A percentile compares a stretch with the other conserved stretches of the same genome.
Conservation (phyloP, 2,797 vertebrate genomes). For the Pseudochromis fuscus region DNA sequence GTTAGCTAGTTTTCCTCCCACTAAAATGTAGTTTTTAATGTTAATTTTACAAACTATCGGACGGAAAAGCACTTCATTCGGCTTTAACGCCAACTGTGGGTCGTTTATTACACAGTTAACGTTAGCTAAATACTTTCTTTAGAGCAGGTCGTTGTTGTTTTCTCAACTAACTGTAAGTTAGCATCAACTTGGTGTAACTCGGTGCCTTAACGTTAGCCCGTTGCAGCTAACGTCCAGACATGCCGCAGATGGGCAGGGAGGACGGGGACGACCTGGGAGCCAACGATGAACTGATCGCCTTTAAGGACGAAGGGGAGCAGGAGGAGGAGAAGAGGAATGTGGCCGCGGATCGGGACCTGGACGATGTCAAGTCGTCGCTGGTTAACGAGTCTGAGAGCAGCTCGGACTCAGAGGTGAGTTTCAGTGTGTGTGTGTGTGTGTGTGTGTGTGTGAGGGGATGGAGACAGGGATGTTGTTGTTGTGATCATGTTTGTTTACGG, state of each 20-base stretch:
- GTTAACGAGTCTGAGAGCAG: conserved; percentile 94
- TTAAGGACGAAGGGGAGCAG: conserved; percentile 93
- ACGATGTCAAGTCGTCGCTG: conserved; percentile 93
- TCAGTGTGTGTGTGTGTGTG: not conserved
- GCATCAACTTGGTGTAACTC: conserved; percentile 22
- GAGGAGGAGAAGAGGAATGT: conserved; percentile 92
- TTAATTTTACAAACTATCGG: not conserved
- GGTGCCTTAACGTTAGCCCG: no score
- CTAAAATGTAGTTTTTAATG: not conserved
- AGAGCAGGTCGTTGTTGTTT: not conserved
- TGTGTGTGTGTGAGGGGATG: not conserved
- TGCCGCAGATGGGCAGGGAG: conserved; percentile 86
- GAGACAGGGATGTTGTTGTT: no score
- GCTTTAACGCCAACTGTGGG: no score
- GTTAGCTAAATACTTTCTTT: not conserved
- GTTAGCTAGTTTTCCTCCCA: conserved; percentile 43
- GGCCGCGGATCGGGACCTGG: conserved; percentile 89
- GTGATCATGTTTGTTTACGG: conserved; percentile 29
- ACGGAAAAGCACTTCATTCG: not conserved
- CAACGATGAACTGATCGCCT: conserved; percentile 92
- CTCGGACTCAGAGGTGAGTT: conserved; percentile 91
- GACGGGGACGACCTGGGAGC: conserved; percentile 92
- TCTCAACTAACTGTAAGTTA: conserved; percentile 21
- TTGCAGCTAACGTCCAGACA: conserved; percentile 73
- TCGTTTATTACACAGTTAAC: not conserved